Conservation (phyloP, 2,113 vertebrate genomes). For the Balaeniceps rex region DNA sequence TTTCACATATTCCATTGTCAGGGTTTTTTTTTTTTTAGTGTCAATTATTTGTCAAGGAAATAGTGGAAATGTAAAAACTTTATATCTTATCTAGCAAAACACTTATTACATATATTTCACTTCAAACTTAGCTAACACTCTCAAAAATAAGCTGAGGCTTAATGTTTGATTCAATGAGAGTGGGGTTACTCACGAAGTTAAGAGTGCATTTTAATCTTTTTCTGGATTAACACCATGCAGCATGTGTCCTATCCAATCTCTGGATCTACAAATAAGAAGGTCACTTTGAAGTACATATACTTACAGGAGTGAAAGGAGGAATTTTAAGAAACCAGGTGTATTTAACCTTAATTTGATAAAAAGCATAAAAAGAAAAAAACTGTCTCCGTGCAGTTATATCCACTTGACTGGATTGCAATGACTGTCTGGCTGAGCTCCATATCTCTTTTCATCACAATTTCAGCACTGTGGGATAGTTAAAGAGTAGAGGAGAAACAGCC, state of each 20-base stretch:
- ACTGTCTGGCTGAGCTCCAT: background rate
- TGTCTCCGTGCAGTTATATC: background rate
- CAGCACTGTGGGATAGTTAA: background rate
- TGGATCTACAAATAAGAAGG: background rate
- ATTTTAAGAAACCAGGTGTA: background rate
- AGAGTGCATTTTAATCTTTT: background rate
- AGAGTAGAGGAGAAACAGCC: background rate
- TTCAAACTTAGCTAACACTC: background rate
- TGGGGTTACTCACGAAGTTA: background rate
- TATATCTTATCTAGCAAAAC: background rate
- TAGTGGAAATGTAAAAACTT: background rate
- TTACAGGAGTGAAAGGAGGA: background rate
- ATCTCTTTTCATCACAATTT: background rate
- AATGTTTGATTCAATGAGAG: background rate
- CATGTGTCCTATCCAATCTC: background rate
- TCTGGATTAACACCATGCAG: background rate
- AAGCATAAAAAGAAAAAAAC: background rate
- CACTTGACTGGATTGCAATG: background rate
- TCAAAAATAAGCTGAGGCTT: background rate
- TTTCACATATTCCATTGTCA: background rate
- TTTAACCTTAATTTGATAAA: constrained; percentile 13
- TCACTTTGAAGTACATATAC: background rate
- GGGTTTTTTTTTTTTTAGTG: background rate
- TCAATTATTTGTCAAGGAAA: background rate
- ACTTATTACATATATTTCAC: background rate